These are phyloP conservation scores for Ochropleura leucogaster DNA, from an alignment of 2,888 invertebrate species.

Conservation along the genomic window DNA sequence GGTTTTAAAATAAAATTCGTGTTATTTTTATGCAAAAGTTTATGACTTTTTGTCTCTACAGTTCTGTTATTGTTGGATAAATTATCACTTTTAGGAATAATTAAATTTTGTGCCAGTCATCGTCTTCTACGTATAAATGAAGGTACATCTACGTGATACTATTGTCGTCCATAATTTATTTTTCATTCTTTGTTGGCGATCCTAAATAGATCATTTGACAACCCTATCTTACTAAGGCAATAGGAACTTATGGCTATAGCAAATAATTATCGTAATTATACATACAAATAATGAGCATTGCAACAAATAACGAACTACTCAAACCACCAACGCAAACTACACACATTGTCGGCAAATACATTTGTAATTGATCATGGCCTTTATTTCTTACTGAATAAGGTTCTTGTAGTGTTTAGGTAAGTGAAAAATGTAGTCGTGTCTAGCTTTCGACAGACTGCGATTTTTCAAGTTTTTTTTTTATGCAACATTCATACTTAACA, in stretches of 20 bases:
- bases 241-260: neutral
- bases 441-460: conserved; percentile 10
- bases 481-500: conserved; percentile 25
- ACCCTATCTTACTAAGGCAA: conserved; percentile 9
- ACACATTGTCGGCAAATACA: neutral
- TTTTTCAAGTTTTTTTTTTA: conserved; percentile 30
- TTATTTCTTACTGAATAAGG: conserved; percentile 7
- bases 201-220: neutral
- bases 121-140: too few relatives aligned
- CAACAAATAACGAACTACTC: neutral
- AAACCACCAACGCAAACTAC: neutral
- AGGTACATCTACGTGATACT: too few relatives aligned
- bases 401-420: neutral
- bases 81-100: too few relatives aligned
- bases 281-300: conserved; percentile 15
- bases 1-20: too few relatives aligned
- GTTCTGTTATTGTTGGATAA: too few relatives aligned
- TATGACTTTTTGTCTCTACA: neutral
- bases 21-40: neutral
- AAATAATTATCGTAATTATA: conserved; percentile 14
- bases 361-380: conserved; percentile 4
- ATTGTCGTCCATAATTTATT: too few relatives aligned
- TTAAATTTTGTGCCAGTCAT: too few relatives aligned
- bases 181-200: too few relatives aligned
- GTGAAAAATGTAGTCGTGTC: neutral